Percentiles rank a stretch among this genome's conserved stretches.
phyloP scores from a whole-genome alignment of 2,113 vertebrate species.

The Lycaon pictus region DNA sequence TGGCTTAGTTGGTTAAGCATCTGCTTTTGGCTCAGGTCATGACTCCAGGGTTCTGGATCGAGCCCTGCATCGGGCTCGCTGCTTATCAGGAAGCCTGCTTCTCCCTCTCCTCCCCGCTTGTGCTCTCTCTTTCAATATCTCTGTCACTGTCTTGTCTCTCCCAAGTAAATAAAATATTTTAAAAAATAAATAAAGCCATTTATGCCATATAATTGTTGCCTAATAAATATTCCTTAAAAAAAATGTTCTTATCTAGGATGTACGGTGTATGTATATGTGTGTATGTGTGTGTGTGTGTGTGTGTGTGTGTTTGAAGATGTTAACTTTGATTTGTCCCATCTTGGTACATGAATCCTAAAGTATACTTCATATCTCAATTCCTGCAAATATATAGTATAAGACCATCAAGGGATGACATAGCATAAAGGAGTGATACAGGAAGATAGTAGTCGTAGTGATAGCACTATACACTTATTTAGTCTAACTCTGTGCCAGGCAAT shows the following conservation, averaged over 20 bases:
- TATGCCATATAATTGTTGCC: no score
- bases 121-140: no score
- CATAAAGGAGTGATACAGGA: neutral
- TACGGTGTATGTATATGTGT: neutral
- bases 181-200: no score
- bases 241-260: slow-evolving; percentile 43
- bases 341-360: slow-evolving; percentile 72
- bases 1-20: no score
- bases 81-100: no score
- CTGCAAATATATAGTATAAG: slow-evolving; percentile 58
- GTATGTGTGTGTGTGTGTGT: neutral
- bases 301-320: slow-evolving; percentile 25
- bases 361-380: slow-evolving; percentile 68
- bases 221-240: neutral
- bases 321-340: slow-evolving; percentile 82
- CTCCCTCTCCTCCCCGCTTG: no score
- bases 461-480: neutral
- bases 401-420: slow-evolving; percentile 24
- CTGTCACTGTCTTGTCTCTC: no score
- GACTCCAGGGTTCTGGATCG: no score
- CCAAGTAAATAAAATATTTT: no score
- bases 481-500: neutral
- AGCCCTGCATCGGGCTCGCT: no score
- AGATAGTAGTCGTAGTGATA: neutral
- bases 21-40: no score